A percentile compares a stretch with the other conserved stretches of the same genome.
phyloP scores from a whole-genome alignment of 2,113 vertebrate genomes.

The Phasianus colchicus region DNA sequence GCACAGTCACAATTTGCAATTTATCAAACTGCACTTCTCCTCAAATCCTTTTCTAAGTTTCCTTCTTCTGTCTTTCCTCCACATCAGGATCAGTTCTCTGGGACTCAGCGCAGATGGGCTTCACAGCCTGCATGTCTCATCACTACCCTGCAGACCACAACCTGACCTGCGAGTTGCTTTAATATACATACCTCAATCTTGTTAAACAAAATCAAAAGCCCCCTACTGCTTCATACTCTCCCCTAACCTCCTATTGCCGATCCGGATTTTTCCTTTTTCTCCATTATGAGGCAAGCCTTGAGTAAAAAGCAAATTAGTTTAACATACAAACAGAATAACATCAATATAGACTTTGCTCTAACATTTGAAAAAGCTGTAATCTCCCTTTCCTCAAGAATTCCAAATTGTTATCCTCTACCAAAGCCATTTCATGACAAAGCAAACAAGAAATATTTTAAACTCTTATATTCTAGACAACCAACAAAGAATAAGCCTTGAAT shows the following conservation, averaged over 20 bases:
- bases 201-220: background rate
- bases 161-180: background rate
- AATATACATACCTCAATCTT: background rate
- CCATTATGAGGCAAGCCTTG: background rate
- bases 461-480: background rate
- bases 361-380: background rate
- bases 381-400: background rate
- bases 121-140: rapidly evolving
- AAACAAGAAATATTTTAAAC: background rate
- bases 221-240: background rate
- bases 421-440: background rate
- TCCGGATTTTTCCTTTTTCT: background rate
- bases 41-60: no score
- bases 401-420: background rate
- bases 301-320: background rate
- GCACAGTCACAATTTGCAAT: rapidly evolving
- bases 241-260: background rate
- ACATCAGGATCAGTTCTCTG: background rate
- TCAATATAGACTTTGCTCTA: background rate
- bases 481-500: background rate
- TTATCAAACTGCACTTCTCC: background rate
- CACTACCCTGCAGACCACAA: background rate
- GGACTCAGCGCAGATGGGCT: background rate
- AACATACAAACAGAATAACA: background rate
- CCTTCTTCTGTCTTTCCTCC: background rate